phyloP scores from a whole-genome alignment of 2,797 vertebrate species.

The Kryptopterus vitreolus region DNA sequence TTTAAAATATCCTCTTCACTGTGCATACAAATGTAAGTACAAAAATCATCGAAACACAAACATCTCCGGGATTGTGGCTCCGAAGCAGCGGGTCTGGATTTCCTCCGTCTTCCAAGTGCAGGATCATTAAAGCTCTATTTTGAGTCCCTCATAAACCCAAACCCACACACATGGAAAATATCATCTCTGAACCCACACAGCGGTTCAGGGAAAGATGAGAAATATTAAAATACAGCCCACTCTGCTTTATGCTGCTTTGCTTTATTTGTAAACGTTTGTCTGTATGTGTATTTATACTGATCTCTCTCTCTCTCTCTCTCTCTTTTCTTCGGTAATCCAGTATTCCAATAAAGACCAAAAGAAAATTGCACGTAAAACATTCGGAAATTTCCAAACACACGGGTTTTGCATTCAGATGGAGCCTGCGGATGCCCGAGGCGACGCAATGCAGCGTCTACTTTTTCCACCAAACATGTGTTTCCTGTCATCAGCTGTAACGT shows the following conservation, averaged over 20 bases:
- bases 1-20: neutral
- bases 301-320: neutral
- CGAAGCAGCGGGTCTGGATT: neutral
- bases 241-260: neutral
- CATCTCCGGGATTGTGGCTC: neutral
- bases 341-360: neutral
- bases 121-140: constrained; percentile 2
- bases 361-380: neutral
- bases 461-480: neutral
- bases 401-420: neutral
- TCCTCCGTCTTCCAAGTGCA: neutral
- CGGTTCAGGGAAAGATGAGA: neutral
- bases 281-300: no score
- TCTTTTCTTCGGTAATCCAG: neutral
- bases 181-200: constrained; percentile 14
- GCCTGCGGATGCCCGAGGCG: neutral
- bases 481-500: neutral
- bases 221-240: constrained; percentile 1
- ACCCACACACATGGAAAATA: constrained; percentile 7
- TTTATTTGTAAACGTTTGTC: neutral
- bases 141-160: neutral
- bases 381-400: neutral
- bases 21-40: neutral
- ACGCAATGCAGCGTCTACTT: neutral
- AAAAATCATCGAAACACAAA: neutral